Base-by-base conservation (phyloP, 2,888 invertebrate genomes). In the Thyatira batis region DNA sequence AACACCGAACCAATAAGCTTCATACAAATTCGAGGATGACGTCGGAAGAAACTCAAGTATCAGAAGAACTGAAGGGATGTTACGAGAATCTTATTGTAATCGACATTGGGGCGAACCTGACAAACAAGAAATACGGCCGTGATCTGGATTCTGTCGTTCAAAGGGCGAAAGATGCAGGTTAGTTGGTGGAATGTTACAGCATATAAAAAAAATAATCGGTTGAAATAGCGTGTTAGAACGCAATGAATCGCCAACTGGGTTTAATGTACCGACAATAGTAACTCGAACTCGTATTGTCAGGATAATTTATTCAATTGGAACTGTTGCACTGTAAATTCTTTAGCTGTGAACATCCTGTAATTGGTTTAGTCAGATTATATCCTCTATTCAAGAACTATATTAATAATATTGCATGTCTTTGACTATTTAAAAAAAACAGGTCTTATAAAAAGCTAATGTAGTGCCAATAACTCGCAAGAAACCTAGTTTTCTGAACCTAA, bases 71-170 rank as follows among this genome's bases (percentile, higher is more conserved):
- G 94, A 95, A 95, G 84, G 95, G 95, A 76, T 97, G 96, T 84
- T 97, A 96, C 82, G 97, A 97, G 87, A 97, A 97, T 92, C 96
- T 98, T 84, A 96, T 98, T 86, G 94, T 98, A 74, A 95, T 98
- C 65, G 98, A 98, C 89, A 95, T 97, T 66, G 98, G 98, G 73
- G 97, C 98, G 57, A 98, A 98, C 94, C 93, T 98, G 77, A 98
- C 97, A 23, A 98, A 98, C 89, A 97, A 97, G 88, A 98, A 98
- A 89, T 98, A 97, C 87, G 95, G 95, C 82, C 94, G 97, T 85
- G 98, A 98, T 93, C 93, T 98, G 82, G 98, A 98, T 90, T 95
- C 96, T 57, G 98, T 98, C 8, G 93, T 98, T 61, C 96, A 97
- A 90, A 94, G 98, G 90, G 97, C 98, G 66, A 97, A 97, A 93